These are phyloP conservation scores for Tenualosa ilisha DNA, from an alignment of 2,797 vertebrate species.

Conservation along the genomic window DNA sequence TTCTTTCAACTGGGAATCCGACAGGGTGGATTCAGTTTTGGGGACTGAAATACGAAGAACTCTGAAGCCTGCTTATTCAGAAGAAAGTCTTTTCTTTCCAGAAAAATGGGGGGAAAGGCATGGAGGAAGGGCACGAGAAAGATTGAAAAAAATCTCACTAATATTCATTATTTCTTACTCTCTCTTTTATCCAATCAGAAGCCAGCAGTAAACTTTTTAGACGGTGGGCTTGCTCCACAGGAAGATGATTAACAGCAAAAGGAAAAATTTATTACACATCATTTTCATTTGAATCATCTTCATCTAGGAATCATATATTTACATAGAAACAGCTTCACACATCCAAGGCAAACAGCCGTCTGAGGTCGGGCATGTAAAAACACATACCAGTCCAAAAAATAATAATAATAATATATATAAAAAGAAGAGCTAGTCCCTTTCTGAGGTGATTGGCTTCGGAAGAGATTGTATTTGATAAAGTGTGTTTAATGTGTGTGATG, in stretches of 20 bases:
- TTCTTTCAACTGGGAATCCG: neutral
- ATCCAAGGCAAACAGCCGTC: neutral
- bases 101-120: too few species aligned
- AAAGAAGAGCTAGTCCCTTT: constrained; percentile 24
- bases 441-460: constrained; percentile 19
- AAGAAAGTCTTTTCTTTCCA: too few species aligned
- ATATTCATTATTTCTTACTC: too few species aligned
- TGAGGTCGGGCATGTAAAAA: neutral
- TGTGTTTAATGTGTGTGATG: neutral
- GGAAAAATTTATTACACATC: neutral
- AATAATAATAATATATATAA: neutral
- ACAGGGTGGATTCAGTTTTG: neutral
- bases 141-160: too few species aligned
- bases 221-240: neutral
- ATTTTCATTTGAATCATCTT: neutral
- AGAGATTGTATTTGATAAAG: constrained; percentile 14
- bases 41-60: neutral
- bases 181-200: too few species aligned
- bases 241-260: neutral
- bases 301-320: constrained; percentile 2
- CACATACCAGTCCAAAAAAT: neutral
- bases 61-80: neutral
- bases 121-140: too few species aligned
- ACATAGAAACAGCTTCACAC: neutral
- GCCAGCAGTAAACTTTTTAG: neutral